Conservation (phyloP, 2,888 invertebrate species). For the Drosophila kambysellisi region DNA sequence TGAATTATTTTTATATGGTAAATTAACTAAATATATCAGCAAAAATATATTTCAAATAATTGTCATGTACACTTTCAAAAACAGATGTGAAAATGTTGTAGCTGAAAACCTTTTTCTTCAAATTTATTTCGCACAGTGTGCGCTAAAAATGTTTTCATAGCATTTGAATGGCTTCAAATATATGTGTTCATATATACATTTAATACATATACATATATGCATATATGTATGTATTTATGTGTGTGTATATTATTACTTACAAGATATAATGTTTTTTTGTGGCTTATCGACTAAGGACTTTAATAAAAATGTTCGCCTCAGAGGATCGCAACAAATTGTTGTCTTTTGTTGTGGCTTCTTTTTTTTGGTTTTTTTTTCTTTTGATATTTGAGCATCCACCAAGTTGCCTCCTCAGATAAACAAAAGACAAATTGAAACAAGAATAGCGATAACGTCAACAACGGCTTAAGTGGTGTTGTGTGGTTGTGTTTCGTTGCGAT, state of each 20-base stretch:
- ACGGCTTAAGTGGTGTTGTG: constrained; percentile 9
- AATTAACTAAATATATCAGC: background rate
- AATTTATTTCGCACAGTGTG: constrained; percentile 24
- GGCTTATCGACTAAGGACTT: constrained; percentile 41
- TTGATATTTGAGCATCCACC: background rate
- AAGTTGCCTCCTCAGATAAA: constrained; percentile 12
- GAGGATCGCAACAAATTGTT: constrained; percentile 38
- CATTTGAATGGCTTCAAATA: constrained; percentile 19
- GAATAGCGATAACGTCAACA: constrained; percentile 49
- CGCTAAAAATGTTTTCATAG: constrained; percentile 10
- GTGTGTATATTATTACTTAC: constrained; percentile 8
- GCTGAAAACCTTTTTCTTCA: background rate
- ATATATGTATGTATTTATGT: background rate
- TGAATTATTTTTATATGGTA: background rate
- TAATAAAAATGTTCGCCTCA: constrained; percentile 42
- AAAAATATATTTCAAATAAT: background rate
- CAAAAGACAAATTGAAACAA: constrained; percentile 55
- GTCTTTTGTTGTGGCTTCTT: constrained; percentile 3
- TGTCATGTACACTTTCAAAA: too few relatives aligned
- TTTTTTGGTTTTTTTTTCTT: constrained; percentile 1
- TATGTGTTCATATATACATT: background rate
- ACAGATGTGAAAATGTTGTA: background rate
- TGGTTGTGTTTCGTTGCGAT: background rate
- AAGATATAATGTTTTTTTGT: constrained; percentile 21
- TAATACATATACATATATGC: background rate